Evolutionary conservation across 2,888 invertebrate genomes (phyloP), one percentile per base, ranked within the genome.

Genomic region (Hoplodrina blanda): DNA sequence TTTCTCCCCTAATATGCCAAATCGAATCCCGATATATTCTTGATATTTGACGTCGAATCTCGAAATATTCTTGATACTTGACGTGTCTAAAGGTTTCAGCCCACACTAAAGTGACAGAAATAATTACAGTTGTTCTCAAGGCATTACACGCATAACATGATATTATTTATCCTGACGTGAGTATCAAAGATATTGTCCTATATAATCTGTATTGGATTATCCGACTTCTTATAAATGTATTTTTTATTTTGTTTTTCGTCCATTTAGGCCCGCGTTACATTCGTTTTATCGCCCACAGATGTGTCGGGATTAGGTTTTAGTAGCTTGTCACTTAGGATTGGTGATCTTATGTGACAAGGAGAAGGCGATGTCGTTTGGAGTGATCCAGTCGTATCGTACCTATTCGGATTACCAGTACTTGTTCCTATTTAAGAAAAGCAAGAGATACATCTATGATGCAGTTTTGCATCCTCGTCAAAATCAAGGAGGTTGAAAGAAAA

Each of bases 131-230:
- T 13, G 11, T 57, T 49, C 17, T 46, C 44, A 33, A 46, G 17
- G 30, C 11, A 44, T 55, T 52, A 20, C 54, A 49, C 17, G 4
- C 4, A 37, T 62, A n/a, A 41, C 17, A 63, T 15, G 15, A 25
- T 61, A 61, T 57, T 63, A 63, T 66, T 59, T 25, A 44, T 37
- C 44, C 37, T 62, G 13, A 60, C 46, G 52, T 80, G 33, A 41
- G 17, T 44, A 54, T 57, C 54, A 33, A 64, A 76, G n/a, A 62
- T 37, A 49, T 62, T 25, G 2, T 30, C 3, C 25, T n/a, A 30
- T n/a, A 20, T 53, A 50, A 65, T 66, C 30, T 61, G 3, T 76
- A 60, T 59, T 6, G 19, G 57, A 81, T 81, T 52, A 81, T 62
- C 46, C 2, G 41, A n/a, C 30, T 59, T 46, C 30, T 46, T 59